These are phyloP conservation scores for Oxycera nigricornis DNA, from an alignment of 2,888 invertebrate genomes.

Conservation along the genomic window DNA sequence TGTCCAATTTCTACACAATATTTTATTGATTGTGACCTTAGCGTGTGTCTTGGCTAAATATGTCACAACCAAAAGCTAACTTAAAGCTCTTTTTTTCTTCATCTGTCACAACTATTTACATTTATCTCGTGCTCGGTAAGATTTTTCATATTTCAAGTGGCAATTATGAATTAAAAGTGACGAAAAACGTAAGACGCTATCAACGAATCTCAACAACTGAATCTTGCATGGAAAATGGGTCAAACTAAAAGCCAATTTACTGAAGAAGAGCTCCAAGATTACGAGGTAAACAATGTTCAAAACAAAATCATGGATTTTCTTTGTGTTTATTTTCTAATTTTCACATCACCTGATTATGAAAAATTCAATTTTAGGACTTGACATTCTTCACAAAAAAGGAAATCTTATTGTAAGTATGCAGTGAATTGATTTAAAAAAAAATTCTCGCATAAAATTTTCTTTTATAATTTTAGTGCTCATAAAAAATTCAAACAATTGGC, in stretches of 20 bases:
- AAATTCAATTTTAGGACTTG: conserved; percentile 75
- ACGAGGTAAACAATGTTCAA: conserved; percentile 79
- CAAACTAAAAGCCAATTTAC: conserved; percentile 84
- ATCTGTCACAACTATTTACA: background rate
- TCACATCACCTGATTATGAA: conserved; percentile 42
- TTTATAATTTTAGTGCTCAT: conserved; percentile 72
- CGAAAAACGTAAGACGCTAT: background rate
- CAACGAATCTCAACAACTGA: conserved; percentile 6
- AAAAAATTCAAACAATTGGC: conserved; percentile 88
- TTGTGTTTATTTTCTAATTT: background rate
- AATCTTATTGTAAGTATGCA: conserved; percentile 80
- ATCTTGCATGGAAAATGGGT: conserved; percentile 68
- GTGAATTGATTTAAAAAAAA: no score
- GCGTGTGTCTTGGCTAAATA: no score
- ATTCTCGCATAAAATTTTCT: conserved; percentile 41
- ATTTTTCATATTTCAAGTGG: background rate
- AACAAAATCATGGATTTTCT: no score
- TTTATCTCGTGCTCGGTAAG: background rate
- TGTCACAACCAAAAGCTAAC: no score
- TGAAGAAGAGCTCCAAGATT: conserved; percentile 88
- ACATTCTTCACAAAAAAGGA: conserved; percentile 94
- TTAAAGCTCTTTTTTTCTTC: conserved; percentile 45
- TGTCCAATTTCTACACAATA: no score
- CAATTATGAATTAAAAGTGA: conserved; percentile 20
- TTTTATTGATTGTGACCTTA: no score